A percentile compares a stretch with the other conserved stretches of the same genome.
These are phyloP conservation scores for Nothoprocta pentlandii DNA, from an alignment of 2,113 vertebrate genomes.

Conservation along the genomic window DNA sequence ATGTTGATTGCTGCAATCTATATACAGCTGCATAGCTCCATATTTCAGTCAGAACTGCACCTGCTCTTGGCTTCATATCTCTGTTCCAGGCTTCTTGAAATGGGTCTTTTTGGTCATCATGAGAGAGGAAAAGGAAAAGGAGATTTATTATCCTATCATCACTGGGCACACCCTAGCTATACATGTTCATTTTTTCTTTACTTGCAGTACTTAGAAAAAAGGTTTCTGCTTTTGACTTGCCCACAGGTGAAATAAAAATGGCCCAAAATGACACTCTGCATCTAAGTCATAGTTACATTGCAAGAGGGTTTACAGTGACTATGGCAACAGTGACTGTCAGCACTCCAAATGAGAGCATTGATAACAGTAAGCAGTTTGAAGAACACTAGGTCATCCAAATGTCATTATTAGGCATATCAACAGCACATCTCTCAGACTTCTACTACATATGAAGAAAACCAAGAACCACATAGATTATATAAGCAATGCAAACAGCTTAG, in stretches of 20 bases:
- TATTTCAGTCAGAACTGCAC: background rate
- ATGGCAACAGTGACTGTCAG: background rate
- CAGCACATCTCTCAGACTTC: background rate
- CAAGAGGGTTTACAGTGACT: background rate
- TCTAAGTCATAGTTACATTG: slow-evolving; percentile 58
- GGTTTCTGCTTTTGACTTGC: slow-evolving; percentile 48
- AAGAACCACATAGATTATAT: background rate
- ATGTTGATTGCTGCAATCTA: background rate
- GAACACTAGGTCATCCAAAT: slow-evolving; percentile 41
- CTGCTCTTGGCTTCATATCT: background rate
- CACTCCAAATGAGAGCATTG: slow-evolving; percentile 19
- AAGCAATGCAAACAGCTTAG: background rate
- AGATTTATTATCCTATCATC: slow-evolving; percentile 11
- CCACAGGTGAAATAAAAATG: slow-evolving; percentile 20
- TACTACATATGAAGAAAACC: background rate
- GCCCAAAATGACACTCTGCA: slow-evolving; percentile 30
- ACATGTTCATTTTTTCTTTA: slow-evolving; percentile 14
- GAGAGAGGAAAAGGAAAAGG: background rate
- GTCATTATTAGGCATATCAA: slow-evolving; percentile 43
- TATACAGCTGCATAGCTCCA: background rate
- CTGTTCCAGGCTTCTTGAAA: background rate
- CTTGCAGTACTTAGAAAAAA: background rate
- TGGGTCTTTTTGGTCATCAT: background rate
- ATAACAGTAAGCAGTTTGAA: slow-evolving; percentile 35
- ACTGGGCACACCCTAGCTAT: background rate